Conservation (phyloP, 37 sponge, comb jelly and placozoan species). For the Spongia lamella region DNA sequence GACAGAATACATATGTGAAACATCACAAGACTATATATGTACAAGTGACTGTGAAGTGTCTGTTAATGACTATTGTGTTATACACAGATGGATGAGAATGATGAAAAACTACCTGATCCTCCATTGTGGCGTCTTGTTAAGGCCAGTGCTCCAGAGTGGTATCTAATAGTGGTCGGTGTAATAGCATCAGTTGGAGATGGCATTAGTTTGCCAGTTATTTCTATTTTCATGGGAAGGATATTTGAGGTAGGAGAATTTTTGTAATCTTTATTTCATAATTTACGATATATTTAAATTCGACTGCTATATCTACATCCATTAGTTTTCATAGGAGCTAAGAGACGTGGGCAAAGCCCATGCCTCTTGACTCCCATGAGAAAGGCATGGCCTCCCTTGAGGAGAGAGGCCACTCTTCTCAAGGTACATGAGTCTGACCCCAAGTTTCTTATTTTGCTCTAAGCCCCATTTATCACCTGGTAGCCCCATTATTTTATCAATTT, state of each 20-base stretch:
- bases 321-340: no score
- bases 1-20: background rate
- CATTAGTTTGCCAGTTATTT: slow-evolving; percentile 58
- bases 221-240: slow-evolving; percentile 59
- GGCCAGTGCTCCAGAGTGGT: slow-evolving; percentile 80
- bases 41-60: no score
- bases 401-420: no score
- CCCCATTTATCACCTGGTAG: no score
- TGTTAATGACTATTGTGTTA: no score
- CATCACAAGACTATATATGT: slow-evolving; percentile 4
- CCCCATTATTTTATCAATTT: background rate
- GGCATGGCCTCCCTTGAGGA: no score
- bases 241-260: slow-evolving; percentile 40
- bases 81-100: background rate
- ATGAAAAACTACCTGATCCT: background rate
- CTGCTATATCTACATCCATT: no score
- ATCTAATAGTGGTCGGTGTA: slow-evolving; percentile 58
- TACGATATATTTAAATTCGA: background rate
- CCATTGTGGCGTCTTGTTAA: slow-evolving; percentile 50
- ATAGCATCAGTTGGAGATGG: slow-evolving; percentile 55
- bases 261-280: background rate
- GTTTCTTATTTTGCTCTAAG: no score
- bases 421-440: no score
- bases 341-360: no score
- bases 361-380: no score